Percentiles rank a stretch among this genome's conserved stretches.
These are phyloP conservation scores for Arnoldichthys spilopterus DNA, from an alignment of 2,797 vertebrate genomes.

Conservation along the genomic window DNA sequence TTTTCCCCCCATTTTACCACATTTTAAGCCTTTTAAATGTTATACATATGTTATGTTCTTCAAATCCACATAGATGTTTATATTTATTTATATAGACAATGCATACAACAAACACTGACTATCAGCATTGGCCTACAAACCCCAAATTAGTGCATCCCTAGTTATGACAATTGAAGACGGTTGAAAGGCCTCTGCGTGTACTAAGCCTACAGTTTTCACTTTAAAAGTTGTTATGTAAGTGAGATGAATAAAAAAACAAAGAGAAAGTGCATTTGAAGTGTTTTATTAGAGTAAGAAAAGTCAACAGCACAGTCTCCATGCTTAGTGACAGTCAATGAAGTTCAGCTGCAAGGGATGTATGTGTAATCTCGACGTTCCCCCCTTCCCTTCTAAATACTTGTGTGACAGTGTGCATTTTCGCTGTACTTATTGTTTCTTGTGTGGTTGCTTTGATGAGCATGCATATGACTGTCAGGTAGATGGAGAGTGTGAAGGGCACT, in stretches of 20 bases:
- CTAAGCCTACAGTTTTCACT: no score
- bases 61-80: no score
- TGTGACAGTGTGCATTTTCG: conserved; percentile 8
- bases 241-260: background rate
- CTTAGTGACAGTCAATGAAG: conserved; percentile 74
- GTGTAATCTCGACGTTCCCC: background rate
- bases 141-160: no score
- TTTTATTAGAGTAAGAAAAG: conserved; percentile 85
- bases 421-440: conserved; percentile 3
- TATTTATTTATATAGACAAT: no score
- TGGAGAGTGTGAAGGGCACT: conserved; percentile 64
- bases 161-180: no score
- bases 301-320: conserved; percentile 81
- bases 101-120: no score
- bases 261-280: conserved; percentile 67
- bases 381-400: conserved; percentile 9
- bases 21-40: no score
- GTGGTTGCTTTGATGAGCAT: conserved; percentile 50
- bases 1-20: no score
- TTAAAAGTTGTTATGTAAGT: no score
- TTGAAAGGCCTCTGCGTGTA: no score
- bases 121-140: no score
- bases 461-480: conserved; percentile 65
- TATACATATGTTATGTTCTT: no score
- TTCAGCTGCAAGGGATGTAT: conserved; percentile 65